A percentile compares a stretch with the other conserved stretches of the same genome.
These are phyloP conservation scores for Holothuria leucospilota DNA, from an alignment of 53 echinoderm and acorn worm species.

Conservation along the genomic window DNA sequence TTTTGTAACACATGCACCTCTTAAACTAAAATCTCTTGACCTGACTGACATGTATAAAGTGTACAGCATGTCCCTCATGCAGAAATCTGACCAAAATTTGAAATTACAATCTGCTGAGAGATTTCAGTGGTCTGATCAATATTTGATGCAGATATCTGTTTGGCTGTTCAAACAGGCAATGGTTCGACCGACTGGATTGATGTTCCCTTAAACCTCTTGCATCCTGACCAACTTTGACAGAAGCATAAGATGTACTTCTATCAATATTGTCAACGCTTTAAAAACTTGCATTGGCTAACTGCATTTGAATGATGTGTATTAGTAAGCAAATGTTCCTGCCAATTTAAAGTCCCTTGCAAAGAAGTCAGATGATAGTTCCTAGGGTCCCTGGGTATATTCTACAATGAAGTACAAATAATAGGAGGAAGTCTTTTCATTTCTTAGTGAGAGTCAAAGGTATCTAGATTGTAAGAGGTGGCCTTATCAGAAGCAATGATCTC, in stretches of 20 bases:
- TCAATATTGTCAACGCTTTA: constrained; percentile 31
- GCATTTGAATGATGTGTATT: not conserved
- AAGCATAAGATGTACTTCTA: constrained; percentile 1
- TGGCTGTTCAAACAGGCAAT: no score
- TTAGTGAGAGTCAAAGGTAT: not conserved
- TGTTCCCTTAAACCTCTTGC: no score
- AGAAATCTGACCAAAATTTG: constrained; percentile 36
- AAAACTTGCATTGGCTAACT: constrained; percentile 10
- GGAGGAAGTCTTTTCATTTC: not conserved
- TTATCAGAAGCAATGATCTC: constrained; percentile 11
- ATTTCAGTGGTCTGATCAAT: not conserved
- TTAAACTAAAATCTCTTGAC: constrained; percentile 54
- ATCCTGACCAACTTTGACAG: no score
- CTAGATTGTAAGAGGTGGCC: not conserved
- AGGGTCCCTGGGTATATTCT: not conserved
- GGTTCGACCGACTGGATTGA: no score
- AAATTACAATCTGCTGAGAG: not conserved
- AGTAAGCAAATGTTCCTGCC: constrained; percentile 18
- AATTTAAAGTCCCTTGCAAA: constrained; percentile 5
- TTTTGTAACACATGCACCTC: constrained; percentile 37
- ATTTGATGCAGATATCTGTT: not conserved
- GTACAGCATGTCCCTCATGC: constrained; percentile 19
- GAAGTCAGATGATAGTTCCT: not conserved
- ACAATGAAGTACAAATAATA: constrained; percentile 18
- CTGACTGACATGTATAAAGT: constrained; percentile 58